Conservation (phyloP, 2,888 invertebrate species). For the Erebia ligea region DNA sequence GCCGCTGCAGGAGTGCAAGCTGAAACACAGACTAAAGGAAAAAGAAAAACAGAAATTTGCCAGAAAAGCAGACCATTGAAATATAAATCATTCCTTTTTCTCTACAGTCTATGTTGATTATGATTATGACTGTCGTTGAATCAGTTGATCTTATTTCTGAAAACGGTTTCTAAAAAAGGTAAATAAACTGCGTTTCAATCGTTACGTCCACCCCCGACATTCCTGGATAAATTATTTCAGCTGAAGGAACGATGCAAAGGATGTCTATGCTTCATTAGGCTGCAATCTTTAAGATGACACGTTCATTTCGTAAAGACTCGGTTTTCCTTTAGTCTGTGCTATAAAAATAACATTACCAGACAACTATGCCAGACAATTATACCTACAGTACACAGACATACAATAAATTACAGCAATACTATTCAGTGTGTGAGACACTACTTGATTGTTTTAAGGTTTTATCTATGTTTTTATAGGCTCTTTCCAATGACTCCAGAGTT, state of each 20-base stretch:
- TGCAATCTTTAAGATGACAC: background rate
- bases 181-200: too few species aligned
- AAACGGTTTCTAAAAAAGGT: too few species aligned
- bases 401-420: conserved; percentile 53
- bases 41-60: background rate
- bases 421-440: conserved; percentile 38
- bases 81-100: too few species aligned
- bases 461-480: conserved; percentile 5
- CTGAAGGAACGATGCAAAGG: too few species aligned
- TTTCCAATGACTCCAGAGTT: background rate
- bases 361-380: conserved; percentile 69
- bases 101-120: too few species aligned
- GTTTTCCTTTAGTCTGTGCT: conserved; percentile 17
- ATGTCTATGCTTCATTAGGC: background rate
- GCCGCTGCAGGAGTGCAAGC: conserved; percentile 41
- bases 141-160: too few species aligned
- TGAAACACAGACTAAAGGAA: conserved; percentile 28
- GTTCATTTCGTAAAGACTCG: background rate
- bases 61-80: background rate
- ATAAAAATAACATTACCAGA: conserved; percentile 61
- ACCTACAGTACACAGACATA: conserved; percentile 58
- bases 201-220: too few species aligned
- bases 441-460: conserved; percentile 16
- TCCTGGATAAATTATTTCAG: too few species aligned
- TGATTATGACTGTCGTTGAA: too few species aligned